Conservation (phyloP, 1,140 invertebrate species). For the Drosophila pachea region DNA sequence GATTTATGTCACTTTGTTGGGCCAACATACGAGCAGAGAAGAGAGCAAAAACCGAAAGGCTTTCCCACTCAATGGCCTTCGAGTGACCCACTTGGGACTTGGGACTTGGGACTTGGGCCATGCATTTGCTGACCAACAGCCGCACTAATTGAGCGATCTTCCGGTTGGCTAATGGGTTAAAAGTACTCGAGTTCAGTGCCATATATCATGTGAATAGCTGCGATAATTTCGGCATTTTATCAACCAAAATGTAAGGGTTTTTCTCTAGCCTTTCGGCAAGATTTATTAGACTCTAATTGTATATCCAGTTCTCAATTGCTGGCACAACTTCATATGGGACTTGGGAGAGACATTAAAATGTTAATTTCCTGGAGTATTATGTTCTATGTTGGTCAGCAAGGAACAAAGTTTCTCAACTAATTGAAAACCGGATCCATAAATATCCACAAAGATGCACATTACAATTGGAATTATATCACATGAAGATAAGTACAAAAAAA, state of each 20-base stretch:
- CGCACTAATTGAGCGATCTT: slow-evolving; percentile 74
- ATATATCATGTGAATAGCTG: slow-evolving; percentile 58
- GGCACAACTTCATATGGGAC: slow-evolving; percentile 3
- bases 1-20: slow-evolving; percentile 76
- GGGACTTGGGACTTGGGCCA: neutral
- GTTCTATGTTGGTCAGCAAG: neutral
- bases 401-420: neutral
- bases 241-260: slow-evolving; percentile 72
- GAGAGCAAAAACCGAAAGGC: slow-evolving; percentile 12
- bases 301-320: slow-evolving; percentile 12
- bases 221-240: slow-evolving; percentile 73
- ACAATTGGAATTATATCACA: no score
- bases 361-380: slow-evolving; percentile 3
- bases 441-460: no score
- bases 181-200: slow-evolving; percentile 39
- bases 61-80: slow-evolving; percentile 17
- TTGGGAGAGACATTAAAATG: slow-evolving; percentile 18
- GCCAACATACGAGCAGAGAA: slow-evolving; percentile 32
- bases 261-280: slow-evolving; percentile 20
- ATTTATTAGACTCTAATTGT: slow-evolving; percentile 62
- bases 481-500: no score
- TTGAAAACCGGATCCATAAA: neutral
- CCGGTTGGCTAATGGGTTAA: slow-evolving; percentile 75
- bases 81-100: slow-evolving; percentile 71
- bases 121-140: slow-evolving; percentile 34